phyloP scores from a whole-genome alignment of 2,113 vertebrate genomes.

The Oreocharis arfaki region DNA sequence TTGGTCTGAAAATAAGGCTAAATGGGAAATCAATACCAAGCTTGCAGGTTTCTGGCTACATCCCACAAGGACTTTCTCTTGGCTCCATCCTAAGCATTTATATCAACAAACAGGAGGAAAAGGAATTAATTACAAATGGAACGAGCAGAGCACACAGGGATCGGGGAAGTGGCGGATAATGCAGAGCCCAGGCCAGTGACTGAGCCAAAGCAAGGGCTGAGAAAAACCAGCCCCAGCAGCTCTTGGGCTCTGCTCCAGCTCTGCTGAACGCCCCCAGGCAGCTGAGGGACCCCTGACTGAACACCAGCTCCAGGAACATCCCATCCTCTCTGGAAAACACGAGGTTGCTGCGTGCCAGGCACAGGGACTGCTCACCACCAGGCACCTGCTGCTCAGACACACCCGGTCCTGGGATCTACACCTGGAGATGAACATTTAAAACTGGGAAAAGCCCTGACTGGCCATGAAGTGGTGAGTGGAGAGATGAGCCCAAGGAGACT shows the following conservation, averaged over 20 bases:
- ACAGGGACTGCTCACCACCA: neutral
- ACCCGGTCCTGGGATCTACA: neutral
- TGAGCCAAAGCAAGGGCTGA: neutral
- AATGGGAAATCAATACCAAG: slow-evolving; percentile 32
- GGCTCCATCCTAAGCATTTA: neutral
- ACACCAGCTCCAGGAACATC: neutral
- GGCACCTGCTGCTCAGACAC: neutral
- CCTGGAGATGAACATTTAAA: neutral
- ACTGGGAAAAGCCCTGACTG: neutral
- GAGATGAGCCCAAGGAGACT: neutral
- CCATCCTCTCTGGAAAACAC: neutral
- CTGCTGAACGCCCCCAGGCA: neutral
- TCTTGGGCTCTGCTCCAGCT: neutral
- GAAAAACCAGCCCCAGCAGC: neutral
- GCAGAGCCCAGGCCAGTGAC: neutral
- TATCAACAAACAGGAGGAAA: neutral
- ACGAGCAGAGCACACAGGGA: neutral
- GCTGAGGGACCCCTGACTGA: neutral
- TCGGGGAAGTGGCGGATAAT: neutral
- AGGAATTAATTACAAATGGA: neutral
- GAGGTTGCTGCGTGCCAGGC: neutral
- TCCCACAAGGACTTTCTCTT: neutral
- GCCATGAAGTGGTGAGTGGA: neutral
- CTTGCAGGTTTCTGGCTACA: neutral
- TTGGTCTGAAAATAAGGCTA: slow-evolving; percentile 4